Evolutionary conservation across 2,113 vertebrate species (phyloP).

Genomic region (Microtus pennsylvanicus): DNA sequence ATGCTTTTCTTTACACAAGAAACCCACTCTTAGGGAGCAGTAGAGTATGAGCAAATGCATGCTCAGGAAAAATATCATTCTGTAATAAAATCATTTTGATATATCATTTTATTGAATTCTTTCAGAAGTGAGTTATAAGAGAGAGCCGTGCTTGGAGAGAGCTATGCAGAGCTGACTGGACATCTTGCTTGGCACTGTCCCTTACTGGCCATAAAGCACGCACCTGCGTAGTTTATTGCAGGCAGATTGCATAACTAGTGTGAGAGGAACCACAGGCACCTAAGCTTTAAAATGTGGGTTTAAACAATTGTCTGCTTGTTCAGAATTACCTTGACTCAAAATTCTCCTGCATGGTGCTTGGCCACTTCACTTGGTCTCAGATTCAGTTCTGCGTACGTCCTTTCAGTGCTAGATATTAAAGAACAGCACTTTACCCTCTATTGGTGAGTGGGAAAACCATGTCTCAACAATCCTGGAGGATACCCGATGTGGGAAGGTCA

Average conservation of each 20-base stretch:
- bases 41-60: not conserved
- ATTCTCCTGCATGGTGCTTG: conserved; percentile 32
- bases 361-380: not conserved
- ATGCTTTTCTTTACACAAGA: conserved; percentile 4
- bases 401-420: conserved; percentile 1
- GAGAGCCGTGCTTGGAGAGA: not conserved
- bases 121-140: not conserved
- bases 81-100: conserved; percentile 20
- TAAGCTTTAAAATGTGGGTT: not conserved
- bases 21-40: conserved; percentile 15
- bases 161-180: not conserved
- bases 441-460: not conserved
- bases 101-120: not conserved
- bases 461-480: not conserved
- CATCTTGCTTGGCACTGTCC: not conserved
- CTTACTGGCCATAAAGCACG: conserved; percentile 12
- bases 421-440: not conserved
- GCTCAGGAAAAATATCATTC: not conserved
- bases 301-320: conserved; percentile 37
- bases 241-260: not conserved
- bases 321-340: not conserved
- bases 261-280: not conserved
- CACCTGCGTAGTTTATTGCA: not conserved
- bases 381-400: not conserved
- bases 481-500: too few relatives aligned